Conservation (phyloP, 1,140 invertebrate genomes). For the Lethocerus indicus region DNA sequence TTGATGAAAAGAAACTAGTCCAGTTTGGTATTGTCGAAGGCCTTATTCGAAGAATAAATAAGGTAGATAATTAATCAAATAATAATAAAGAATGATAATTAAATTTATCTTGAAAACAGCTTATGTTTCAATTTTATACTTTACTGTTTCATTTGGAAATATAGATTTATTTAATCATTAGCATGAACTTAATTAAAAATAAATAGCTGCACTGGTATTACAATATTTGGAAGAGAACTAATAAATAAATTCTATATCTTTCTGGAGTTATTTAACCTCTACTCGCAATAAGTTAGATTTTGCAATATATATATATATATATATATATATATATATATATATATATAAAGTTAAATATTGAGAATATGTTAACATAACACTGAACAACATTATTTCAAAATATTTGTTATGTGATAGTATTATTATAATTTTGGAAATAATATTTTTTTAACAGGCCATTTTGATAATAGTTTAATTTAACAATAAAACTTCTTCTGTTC, state of each 20-base stretch:
- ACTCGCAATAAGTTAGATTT: too few relatives aligned
- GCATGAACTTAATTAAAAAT: neutral
- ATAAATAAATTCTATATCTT: neutral
- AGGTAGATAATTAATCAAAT: slow-evolving; percentile 27
- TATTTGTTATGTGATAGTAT: neutral
- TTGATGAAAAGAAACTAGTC: slow-evolving; percentile 74
- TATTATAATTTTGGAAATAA: slow-evolving; percentile 3
- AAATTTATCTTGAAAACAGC: neutral
- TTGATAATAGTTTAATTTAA: too few relatives aligned
- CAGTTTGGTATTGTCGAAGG: slow-evolving; percentile 80
- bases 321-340: neutral
- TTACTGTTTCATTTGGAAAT: neutral
- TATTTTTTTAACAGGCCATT: too few relatives aligned
- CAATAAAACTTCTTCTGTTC: too few relatives aligned
- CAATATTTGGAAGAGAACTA: neutral
- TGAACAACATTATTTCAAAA: neutral
- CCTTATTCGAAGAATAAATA: slow-evolving; percentile 66
- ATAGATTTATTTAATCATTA: neutral
- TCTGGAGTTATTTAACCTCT: too few relatives aligned
- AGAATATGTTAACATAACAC: neutral
- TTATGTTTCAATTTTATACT: neutral
- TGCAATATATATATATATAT: too few relatives aligned
- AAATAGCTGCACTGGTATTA: neutral
- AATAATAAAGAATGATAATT: slow-evolving; percentile 7
- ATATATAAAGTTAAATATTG: neutral